phyloP scores from a whole-genome alignment of 2,113 vertebrate genomes.

The Poeciliopsis retropinna region DNA sequence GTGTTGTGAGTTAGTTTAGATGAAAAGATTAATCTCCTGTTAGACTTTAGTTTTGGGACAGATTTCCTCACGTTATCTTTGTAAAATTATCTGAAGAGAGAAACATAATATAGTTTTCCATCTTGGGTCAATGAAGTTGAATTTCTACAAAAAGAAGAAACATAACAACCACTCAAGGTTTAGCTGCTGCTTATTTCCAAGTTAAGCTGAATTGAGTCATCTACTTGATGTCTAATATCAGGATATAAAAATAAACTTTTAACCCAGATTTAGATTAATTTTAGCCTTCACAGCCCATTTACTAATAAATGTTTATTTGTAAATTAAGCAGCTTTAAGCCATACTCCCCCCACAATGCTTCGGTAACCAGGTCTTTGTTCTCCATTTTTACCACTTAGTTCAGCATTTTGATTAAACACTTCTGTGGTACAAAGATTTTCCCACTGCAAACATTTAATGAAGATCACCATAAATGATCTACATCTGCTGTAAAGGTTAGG shows the following conservation, averaged over 20 bases:
- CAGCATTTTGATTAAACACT: too few relatives aligned
- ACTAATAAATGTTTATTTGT: too few relatives aligned
- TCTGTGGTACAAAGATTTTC: too few relatives aligned
- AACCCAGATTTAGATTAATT: neutral
- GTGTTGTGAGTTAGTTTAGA: neutral
- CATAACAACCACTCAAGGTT: too few relatives aligned
- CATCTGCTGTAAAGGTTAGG: too few relatives aligned
- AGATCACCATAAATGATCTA: too few relatives aligned
- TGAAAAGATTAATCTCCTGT: neutral
- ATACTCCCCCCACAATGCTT: too few relatives aligned
- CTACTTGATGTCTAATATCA: neutral
- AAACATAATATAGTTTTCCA: neutral
- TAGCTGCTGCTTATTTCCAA: neutral
- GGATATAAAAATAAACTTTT: neutral
- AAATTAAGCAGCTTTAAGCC: too few relatives aligned
- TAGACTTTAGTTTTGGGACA: neutral
- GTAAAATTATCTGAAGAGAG: neutral
- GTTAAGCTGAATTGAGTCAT: neutral
- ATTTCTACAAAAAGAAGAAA: neutral
- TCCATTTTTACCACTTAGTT: too few relatives aligned
- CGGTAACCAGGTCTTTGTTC: too few relatives aligned
- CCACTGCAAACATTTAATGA: too few relatives aligned
- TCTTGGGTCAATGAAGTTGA: neutral
- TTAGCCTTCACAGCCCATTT: neutral
- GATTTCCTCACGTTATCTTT: neutral